Conservation (phyloP, 2,113 vertebrate species). For the Brevimyrus niger region DNA sequence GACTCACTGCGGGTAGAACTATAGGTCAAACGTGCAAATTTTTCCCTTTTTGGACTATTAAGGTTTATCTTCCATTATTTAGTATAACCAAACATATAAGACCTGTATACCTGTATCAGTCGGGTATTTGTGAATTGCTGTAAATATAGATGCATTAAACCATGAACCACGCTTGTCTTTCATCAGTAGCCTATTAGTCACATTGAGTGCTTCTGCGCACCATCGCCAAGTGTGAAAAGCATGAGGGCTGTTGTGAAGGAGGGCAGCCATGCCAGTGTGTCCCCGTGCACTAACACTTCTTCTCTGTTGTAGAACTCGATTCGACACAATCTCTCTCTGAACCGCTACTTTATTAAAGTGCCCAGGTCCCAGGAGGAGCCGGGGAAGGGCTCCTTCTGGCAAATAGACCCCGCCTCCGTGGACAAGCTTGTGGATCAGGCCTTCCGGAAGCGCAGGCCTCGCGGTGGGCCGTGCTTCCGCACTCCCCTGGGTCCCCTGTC, state of each 20-base stretch:
- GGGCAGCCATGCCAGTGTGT: background rate
- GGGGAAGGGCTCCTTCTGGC: slow-evolving; percentile 98
- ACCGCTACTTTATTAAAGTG: slow-evolving; percentile 99
- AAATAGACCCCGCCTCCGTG: slow-evolving; percentile 95
- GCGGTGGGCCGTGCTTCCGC: slow-evolving; percentile 96
- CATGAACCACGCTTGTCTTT: background rate
- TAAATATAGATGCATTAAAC: background rate
- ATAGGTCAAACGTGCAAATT: background rate
- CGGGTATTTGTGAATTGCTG: background rate
- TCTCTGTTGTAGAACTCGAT: slow-evolving; percentile 87
- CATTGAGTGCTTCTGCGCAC: background rate
- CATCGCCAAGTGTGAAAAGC: background rate
- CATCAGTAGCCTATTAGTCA: background rate
- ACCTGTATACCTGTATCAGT: background rate
- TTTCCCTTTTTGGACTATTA: background rate
- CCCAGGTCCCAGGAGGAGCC: slow-evolving; percentile 96
- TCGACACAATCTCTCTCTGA: slow-evolving; percentile 97
- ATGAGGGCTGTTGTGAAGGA: background rate
- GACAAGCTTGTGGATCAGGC: slow-evolving; percentile 95
- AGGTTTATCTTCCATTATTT: background rate
- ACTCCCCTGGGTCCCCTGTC: slow-evolving; percentile 95
- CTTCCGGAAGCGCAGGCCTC: slow-evolving; percentile 93
- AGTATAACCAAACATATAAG: background rate
- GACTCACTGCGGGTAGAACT: background rate
- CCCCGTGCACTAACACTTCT: slow-evolving; percentile 4